Conservation (phyloP, 2,113 vertebrate species). For the Chaetops frenatus region DNA sequence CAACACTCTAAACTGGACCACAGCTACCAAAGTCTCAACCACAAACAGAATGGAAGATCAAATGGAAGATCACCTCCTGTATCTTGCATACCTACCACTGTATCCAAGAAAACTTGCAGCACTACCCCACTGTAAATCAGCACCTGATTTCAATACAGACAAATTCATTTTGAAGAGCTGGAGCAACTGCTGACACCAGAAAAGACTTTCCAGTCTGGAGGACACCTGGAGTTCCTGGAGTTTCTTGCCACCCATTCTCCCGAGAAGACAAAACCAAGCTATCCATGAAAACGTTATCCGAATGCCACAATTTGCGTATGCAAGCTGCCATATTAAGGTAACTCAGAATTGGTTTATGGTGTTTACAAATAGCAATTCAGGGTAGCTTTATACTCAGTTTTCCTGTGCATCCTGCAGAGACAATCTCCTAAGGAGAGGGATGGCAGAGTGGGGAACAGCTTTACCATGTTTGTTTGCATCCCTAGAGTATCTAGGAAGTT, state of each 20-base stretch:
- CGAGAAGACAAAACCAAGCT: neutral
- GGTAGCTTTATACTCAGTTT: neutral
- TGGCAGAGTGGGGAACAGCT: neutral
- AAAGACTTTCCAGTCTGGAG: neutral
- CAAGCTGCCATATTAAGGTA: neutral
- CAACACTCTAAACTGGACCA: neutral
- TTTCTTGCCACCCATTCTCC: neutral
- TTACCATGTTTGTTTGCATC: neutral
- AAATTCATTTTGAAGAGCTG: neutral
- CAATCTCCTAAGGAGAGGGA: neutral
- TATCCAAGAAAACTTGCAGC: neutral
- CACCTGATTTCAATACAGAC: neutral
- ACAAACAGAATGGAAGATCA: neutral
- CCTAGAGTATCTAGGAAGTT: neutral
- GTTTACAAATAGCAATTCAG: neutral
- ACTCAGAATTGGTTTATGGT: neutral
- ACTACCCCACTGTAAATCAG: neutral
- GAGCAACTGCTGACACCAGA: neutral
- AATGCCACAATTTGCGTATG: neutral
- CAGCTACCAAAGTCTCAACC: neutral
- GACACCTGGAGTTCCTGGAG: neutral
- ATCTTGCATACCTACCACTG: neutral
- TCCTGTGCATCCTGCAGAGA: neutral
- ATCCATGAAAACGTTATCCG: neutral
- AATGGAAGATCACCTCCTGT: neutral